Evolutionary conservation across 2,888 invertebrate genomes (phyloP).

Genomic region (Clostera curtula): DNA sequence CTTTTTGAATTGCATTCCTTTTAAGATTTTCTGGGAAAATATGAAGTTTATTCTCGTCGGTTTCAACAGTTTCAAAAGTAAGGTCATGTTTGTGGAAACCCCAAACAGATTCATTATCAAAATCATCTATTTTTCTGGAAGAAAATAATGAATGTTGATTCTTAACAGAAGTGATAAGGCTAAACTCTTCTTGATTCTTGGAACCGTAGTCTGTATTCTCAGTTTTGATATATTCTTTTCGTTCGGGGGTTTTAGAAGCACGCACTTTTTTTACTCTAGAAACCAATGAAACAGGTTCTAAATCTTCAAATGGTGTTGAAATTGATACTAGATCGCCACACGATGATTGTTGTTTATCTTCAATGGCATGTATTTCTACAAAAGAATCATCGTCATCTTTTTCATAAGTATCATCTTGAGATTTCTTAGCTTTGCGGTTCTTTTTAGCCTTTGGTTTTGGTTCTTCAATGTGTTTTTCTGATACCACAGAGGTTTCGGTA

Average conservation of each 20-base stretch:
- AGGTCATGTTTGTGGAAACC: conserved; percentile 20
- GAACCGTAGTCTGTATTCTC: background rate
- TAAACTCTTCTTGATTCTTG: background rate
- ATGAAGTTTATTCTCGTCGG: no score
- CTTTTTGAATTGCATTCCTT: conserved; percentile 18
- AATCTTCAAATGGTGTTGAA: conserved; percentile 50
- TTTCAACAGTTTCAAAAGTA: conserved; percentile 20
- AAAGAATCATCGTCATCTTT: conserved; percentile 61
- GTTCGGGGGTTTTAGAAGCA: conserved; percentile 46
- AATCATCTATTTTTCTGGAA: conserved; percentile 16
- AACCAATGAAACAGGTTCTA: conserved; percentile 38
- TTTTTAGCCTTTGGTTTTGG: conserved; percentile 48
- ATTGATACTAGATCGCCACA: conserved; percentile 60
- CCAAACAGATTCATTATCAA: conserved; percentile 17
- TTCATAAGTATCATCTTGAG: conserved; percentile 41
- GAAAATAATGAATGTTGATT: no score
- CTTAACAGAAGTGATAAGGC: background rate
- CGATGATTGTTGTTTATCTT: conserved; percentile 46
- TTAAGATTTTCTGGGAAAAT: conserved; percentile 18
- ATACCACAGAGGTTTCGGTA: conserved; percentile 21
- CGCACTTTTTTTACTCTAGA: conserved; percentile 47
- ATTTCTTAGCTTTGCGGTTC: conserved; percentile 45
- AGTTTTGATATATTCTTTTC: conserved; percentile 19
- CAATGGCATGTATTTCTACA: conserved; percentile 65
- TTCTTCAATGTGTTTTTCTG: conserved; percentile 36